phyloP scores from a whole-genome alignment of 2,113 vertebrate species.

The Scolopax mira region DNA sequence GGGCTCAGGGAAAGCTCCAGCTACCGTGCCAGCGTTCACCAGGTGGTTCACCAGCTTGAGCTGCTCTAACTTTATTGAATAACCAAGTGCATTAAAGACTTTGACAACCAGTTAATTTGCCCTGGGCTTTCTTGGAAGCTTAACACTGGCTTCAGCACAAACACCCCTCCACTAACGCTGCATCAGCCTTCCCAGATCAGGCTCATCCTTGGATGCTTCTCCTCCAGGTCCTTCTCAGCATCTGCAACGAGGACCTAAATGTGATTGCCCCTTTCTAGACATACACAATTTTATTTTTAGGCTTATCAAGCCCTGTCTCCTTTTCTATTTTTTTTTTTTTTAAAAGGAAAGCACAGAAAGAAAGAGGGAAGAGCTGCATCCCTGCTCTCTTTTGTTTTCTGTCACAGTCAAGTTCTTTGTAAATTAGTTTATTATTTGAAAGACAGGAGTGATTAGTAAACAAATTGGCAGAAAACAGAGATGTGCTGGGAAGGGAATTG shows the following conservation, averaged over 20 bases:
- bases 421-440: background rate
- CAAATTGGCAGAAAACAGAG: background rate
- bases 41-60: background rate
- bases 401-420: background rate
- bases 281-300: background rate
- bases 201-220: background rate
- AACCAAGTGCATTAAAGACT: accelerated
- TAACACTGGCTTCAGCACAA: background rate
- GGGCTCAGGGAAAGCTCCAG: background rate
- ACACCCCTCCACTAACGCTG: background rate
- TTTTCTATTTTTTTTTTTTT: background rate
- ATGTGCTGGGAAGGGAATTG: background rate
- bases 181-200: background rate
- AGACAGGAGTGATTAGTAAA: background rate
- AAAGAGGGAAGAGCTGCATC: background rate
- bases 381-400: background rate
- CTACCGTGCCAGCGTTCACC: background rate
- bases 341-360: too few relatives aligned
- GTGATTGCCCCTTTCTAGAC: background rate
- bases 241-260: accelerated
- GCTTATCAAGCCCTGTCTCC: background rate
- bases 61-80: background rate
- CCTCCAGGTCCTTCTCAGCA: background rate
- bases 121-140: background rate
- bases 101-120: background rate